Evolutionary conservation across 1,140 invertebrate genomes (phyloP).

Genomic region (Heliconius hewitsoni): DNA sequence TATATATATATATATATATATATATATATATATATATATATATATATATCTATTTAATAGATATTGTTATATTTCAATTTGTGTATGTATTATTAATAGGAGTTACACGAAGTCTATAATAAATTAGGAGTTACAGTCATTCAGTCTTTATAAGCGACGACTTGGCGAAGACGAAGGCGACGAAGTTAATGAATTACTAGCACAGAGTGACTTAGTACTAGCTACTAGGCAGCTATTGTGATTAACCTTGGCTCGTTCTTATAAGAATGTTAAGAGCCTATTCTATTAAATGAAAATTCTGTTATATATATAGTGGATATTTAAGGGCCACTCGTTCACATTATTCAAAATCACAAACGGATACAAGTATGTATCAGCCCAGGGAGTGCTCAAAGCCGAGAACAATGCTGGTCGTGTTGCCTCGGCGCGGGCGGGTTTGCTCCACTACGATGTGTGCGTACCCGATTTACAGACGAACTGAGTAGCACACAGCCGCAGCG

Average conservation of each 20-base stretch:
- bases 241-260: background rate
- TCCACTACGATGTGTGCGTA: conserved; percentile 50
- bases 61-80: background rate
- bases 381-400: conserved; percentile 41
- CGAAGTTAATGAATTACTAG: background rate
- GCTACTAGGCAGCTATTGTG: background rate
- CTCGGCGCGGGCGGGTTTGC: conserved; percentile 42
- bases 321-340: conserved; percentile 21
- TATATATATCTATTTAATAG: no score
- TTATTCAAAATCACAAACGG: conserved; percentile 31
- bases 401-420: conserved; percentile 52
- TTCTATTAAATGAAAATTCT: background rate
- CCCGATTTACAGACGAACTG: conserved; percentile 41
- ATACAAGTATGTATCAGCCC: conserved; percentile 31
- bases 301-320: background rate
- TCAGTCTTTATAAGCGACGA: background rate
- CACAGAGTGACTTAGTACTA: background rate
- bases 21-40: no score
- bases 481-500: conserved; percentile 52
- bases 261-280: background rate
- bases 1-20: no score
- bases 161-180: background rate
- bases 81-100: no score
- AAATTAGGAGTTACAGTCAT: background rate
- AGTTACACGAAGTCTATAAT: background rate